Percentiles rank a stretch among this genome's conserved stretches.
Evolutionary conservation across 2,797 vertebrate genomes (phyloP).

Genomic region (Silurus lanzhouensis): DNA sequence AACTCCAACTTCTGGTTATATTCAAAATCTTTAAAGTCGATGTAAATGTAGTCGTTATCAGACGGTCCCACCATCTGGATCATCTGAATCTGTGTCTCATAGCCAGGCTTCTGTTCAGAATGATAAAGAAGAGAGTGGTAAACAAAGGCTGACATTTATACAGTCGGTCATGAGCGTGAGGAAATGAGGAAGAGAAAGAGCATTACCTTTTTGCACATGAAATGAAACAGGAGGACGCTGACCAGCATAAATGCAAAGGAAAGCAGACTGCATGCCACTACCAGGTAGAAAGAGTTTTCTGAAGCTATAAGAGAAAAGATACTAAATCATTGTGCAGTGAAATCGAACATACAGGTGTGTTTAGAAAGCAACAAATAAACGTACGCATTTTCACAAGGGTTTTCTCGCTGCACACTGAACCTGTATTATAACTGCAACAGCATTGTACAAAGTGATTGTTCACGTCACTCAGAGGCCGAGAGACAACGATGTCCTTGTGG

Average conservation of each 20-base stretch:
- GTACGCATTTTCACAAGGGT: constrained; percentile 38
- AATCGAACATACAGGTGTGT: not conserved
- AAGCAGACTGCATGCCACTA: constrained; percentile 47
- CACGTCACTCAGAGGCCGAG: constrained; percentile 54
- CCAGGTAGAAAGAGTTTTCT: not conserved
- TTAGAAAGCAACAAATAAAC: not conserved
- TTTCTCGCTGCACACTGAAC: constrained; percentile 52
- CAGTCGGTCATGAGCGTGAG: not conserved
- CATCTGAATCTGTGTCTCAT: constrained; percentile 89
- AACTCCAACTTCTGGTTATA: constrained; percentile 94
- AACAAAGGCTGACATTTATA: not conserved
- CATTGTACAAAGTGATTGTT: constrained; percentile 70
- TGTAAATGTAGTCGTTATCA: constrained; percentile 93
- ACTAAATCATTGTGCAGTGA: not conserved
- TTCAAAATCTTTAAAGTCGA: constrained; percentile 87
- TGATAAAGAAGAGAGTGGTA: not conserved
- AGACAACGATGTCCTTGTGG: constrained; percentile 72
- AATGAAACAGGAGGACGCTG: constrained; percentile 55
- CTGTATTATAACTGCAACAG: constrained; percentile 73
- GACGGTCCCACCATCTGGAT: constrained; percentile 84
- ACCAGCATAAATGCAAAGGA: constrained; percentile 56
- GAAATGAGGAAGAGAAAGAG: not conserved
- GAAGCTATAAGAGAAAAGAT: constrained; percentile 22
- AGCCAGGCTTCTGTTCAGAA: constrained; percentile 79
- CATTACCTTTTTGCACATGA: constrained; percentile 73